Conservation (phyloP, 2,797 vertebrate genomes). For the Nyctalus aviator region DNA sequence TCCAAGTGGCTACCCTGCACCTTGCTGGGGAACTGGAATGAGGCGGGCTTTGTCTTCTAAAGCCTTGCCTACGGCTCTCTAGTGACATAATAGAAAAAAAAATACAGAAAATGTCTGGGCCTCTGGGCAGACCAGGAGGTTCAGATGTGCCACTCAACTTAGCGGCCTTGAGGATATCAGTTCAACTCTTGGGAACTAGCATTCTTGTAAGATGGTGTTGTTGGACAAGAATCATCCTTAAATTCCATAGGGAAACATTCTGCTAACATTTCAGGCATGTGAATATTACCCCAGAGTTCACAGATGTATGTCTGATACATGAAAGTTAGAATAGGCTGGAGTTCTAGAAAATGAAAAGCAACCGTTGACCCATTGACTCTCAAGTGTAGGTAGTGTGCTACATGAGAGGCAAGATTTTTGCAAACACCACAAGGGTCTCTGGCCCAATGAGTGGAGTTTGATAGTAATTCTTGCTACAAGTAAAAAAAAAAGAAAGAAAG, state of each 20-base stretch:
- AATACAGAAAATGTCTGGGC: too few relatives aligned
- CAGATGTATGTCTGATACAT: neutral
- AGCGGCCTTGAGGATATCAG: neutral
- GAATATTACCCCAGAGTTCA: neutral
- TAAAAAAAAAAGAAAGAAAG: too few relatives aligned
- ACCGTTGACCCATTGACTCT: too few relatives aligned
- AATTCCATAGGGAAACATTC: neutral
- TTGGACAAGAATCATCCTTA: neutral
- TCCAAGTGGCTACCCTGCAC: neutral
- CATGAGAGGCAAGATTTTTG: too few relatives aligned
- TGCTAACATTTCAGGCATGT: accelerated
- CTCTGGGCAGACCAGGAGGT: neutral
- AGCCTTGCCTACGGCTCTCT: neutral
- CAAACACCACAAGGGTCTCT: too few relatives aligned
- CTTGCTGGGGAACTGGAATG: neutral
- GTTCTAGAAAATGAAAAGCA: neutral
- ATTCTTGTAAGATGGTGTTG: neutral
- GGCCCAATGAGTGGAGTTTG: too few relatives aligned
- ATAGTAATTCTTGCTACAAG: too few relatives aligned
- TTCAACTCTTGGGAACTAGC: neutral
- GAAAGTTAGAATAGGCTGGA: neutral
- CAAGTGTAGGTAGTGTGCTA: too few relatives aligned
- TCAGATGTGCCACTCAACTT: neutral
- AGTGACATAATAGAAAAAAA: neutral
- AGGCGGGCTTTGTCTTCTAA: neutral